Percentiles rank a stretch among this genome's conserved stretches.
Conservation (phyloP, 2,113 vertebrate species). For the Mustelus asterias region DNA sequence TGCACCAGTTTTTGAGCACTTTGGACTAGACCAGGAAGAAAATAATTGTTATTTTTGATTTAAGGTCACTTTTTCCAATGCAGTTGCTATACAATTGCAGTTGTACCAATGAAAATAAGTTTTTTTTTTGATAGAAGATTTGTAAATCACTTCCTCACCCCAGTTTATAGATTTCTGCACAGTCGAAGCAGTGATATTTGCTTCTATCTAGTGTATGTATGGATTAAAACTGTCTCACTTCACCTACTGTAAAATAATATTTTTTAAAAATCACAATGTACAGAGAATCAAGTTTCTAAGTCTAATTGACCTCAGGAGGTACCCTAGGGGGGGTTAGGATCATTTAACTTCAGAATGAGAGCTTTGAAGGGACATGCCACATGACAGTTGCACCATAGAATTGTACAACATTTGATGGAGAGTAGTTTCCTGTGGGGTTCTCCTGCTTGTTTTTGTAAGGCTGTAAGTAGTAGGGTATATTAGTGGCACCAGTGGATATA, state of each 20-base stretch:
- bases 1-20: background rate
- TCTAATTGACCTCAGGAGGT: background rate
- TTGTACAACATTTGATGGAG: background rate
- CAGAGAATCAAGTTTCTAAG: background rate
- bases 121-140: background rate
- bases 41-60: background rate
- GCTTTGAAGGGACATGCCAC: background rate
- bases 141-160: background rate
- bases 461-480: too few species aligned
- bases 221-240: background rate
- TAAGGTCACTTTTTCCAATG: background rate
- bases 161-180: background rate
- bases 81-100: background rate
- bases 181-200: background rate
- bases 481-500: too few species aligned
- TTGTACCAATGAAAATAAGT: background rate
- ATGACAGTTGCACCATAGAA: background rate
- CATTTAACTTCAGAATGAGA: background rate
- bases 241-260: background rate
- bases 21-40: background rate
- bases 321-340: background rate
- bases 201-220: background rate
- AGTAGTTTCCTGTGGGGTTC: background rate
- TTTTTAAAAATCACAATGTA: background rate
- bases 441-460: background rate